Evolutionary conservation across 1,140 invertebrate species (phyloP).

Genomic region (Adoxophyes honmai): DNA sequence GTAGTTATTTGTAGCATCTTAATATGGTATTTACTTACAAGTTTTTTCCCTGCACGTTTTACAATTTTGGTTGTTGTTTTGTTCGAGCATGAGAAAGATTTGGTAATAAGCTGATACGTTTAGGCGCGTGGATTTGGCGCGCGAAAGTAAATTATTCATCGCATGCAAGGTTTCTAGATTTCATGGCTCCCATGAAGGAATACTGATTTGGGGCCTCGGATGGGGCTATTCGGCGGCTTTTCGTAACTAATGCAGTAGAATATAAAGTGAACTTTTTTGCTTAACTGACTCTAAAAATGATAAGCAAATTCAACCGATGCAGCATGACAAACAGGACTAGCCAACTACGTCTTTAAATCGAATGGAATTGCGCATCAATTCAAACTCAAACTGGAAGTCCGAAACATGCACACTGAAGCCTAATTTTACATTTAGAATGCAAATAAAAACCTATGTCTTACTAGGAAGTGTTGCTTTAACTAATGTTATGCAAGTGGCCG

Average conservation of each 20-base stretch:
- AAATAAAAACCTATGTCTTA: conserved; percentile 14
- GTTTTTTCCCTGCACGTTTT: not conserved
- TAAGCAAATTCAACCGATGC: no score
- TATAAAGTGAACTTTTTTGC: no score
- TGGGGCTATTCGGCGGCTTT: not conserved
- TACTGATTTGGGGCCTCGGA: conserved; percentile 9
- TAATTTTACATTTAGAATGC: not conserved
- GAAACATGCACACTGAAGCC: not conserved
- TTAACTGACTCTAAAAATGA: no score
- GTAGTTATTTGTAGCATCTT: not conserved
- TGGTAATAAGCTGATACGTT: not conserved
- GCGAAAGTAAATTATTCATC: conserved; percentile 8
- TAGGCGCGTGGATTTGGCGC: not conserved
- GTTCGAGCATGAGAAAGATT: not conserved
- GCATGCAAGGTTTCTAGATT: not conserved
- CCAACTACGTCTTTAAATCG: no score
- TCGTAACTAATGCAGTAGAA: no score
- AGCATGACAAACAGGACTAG: no score
- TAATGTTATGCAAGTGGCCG: conserved; percentile 24
- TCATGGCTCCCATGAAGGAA: not conserved
- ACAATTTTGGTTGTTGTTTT: not conserved
- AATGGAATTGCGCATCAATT: no score
- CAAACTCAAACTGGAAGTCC: no score
- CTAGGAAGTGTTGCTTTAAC: conserved; percentile 18
- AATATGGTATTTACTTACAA: not conserved